Base-by-base conservation (phyloP, 2,797 vertebrate species). In the Lutra lutra region DNA sequence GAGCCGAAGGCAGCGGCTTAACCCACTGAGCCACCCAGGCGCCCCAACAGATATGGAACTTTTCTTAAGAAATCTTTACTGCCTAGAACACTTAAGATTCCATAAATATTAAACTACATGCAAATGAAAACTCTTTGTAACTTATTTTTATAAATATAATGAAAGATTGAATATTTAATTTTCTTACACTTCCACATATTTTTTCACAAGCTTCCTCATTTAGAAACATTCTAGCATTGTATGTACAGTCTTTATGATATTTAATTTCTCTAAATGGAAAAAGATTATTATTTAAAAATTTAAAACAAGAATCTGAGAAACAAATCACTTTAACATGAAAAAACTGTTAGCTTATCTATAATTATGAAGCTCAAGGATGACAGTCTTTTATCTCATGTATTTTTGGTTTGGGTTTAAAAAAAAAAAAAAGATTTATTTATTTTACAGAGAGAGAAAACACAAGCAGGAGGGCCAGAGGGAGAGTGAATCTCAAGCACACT, bases 21-120 rank as follows among this genome's bases (percentile, higher is more conserved):
- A n/a, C n/a, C n/a, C n/a, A n/a, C n/a, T n/a, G n/a, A n/a, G n/a
- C n/a, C n/a, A n/a, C n/a, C n/a, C n/a, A n/a, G n/a, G n/a, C n/a
- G n/a, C n/a, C n/a, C n/a, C n/a, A n/a, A n/a, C 27, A 58, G 35
- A 94, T 89, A 43, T 13, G 29, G 40, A 96, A 68, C 29, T 77
- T 78, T 62, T 75, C 35, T 78, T 43, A 64, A 95, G 54, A 87
- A 79, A 35, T 86, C 54, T 90, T 77, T 80, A 78, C 66, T 90
- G 72, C 48, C 90, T 89, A 80, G 80, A 91, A 64, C 46, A 96
- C 2, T 95, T 29, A 96, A 75, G 40, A 91, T 43, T 88, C 27
- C 29, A 91, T 96, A 91, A 95, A 94, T 94, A 84, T 66, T 91
- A 97, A 93, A 96, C 25, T 58, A 86, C 8, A 94, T 86, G 73